Percentiles rank a stretch among this genome's conserved stretches.
phyloP scores from a whole-genome alignment of 2,113 vertebrate genomes.

The Carassius carassius region DNA sequence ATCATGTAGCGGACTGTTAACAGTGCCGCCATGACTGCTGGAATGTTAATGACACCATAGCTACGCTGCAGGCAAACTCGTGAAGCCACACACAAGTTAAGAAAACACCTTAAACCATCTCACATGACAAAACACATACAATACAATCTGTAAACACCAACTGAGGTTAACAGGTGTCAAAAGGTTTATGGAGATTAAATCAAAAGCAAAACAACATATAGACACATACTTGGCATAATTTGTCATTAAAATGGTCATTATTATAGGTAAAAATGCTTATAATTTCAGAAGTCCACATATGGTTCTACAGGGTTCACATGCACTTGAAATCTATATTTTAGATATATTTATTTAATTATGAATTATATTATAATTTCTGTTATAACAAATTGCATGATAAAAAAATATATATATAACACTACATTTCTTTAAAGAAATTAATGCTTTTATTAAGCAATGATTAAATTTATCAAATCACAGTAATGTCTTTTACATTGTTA shows the following conservation, averaged over 20 bases:
- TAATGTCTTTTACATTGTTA: too few relatives aligned
- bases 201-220: constrained; percentile 61
- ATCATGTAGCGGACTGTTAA: constrained; percentile 66
- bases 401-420: too few relatives aligned
- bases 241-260: not conserved
- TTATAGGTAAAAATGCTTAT: not conserved
- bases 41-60: constrained; percentile 74
- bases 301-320: not conserved
- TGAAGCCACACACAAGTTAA: constrained; percentile 49
- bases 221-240: not conserved
- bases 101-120: constrained; percentile 33
- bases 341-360: too few relatives aligned
- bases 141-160: constrained; percentile 19
- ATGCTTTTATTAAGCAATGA: too few relatives aligned
- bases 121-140: constrained; percentile 36
- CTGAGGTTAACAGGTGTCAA: constrained; percentile 64
- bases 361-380: too few relatives aligned
- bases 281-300: not conserved
- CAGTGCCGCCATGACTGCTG: constrained; percentile 66
- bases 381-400: not conserved
- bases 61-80: constrained; percentile 61
- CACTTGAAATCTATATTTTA: not conserved
- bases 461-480: too few relatives aligned
- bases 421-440: not conserved
- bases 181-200: constrained; percentile 48